Evolutionary conservation across 2,888 invertebrate genomes (phyloP), one percentile per base, ranked within the genome.

Genomic region (Druceiella hillmani): DNA sequence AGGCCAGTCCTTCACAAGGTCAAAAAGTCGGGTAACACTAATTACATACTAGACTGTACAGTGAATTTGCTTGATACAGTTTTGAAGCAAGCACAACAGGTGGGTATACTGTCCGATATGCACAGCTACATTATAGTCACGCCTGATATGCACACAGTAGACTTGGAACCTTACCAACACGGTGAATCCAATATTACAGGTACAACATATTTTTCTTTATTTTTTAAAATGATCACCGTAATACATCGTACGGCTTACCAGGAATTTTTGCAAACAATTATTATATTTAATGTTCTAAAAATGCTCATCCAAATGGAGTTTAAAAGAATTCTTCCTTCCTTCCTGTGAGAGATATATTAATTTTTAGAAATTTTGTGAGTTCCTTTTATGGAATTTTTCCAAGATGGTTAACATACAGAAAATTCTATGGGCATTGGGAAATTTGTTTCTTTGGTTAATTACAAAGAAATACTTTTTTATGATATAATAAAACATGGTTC

Each of bases 171-270:
- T 1, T 90, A 80, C 56, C 81, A 81, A 55, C 81, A 83, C 53
- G 83, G 85, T 1, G 89, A 87, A 4, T 80, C 86, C 0, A 91
- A 90, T 57, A 84, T 93, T 17, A 89, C 89, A 13, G 87, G 85
- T 45, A 53, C 36, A 30, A 14, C 4, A n/a, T n/a, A n/a, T n/a
- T n/a, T n/a, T n/a, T n/a, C n/a, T n/a, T n/a, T n/a, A n/a, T n/a
- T n/a, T n/a, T n/a, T n/a, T n/a, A n/a, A n/a, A n/a, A n/a, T n/a
- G n/a, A n/a, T n/a, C n/a, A n/a, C n/a, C n/a, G n/a, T n/a, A n/a
- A n/a, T n/a, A n/a, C n/a, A n/a, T n/a, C n/a, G n/a, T n/a, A n/a
- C n/a, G n/a, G n/a, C n/a, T n/a, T n/a, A n/a, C n/a, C 9, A 48
- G 48, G 2, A 55, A 55, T 34, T 55, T 64, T 3, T 46, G 53